phyloP scores from a whole-genome alignment of 2,888 invertebrate genomes.

The Dynastes tityus region DNA sequence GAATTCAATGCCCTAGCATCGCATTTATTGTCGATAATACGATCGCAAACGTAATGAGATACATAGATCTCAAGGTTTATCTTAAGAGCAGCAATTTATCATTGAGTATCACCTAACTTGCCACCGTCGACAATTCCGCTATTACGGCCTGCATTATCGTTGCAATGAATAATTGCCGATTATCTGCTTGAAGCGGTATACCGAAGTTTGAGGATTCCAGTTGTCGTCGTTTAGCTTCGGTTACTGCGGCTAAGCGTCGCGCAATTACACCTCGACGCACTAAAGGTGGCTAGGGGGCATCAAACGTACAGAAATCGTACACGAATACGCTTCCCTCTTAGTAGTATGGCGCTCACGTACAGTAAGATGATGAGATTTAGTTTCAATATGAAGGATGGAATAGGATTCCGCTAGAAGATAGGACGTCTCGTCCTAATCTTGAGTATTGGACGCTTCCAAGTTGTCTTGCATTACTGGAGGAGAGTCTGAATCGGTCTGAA shows the following conservation, averaged over 20 bases:
- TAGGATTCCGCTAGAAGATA: too few species aligned
- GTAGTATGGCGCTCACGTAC: conserved; percentile 5
- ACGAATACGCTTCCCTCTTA: too few species aligned
- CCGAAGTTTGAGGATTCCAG: conserved; percentile 2
- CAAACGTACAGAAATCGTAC: conserved; percentile 3
- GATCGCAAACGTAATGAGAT: background rate
- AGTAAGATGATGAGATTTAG: conserved; percentile 11
- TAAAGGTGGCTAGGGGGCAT: conserved; percentile 1
- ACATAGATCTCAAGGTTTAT: conserved; percentile 2
- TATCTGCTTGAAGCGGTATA: background rate
- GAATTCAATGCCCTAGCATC: background rate
- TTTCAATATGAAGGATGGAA: conserved; percentile 15
- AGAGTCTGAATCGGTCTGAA: too few species aligned
- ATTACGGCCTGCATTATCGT: conserved; percentile 3
- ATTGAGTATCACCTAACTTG: background rate
- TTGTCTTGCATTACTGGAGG: too few species aligned
- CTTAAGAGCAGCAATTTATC: conserved; percentile 3
- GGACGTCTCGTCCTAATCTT: too few species aligned
- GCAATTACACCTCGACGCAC: conserved; percentile 3
- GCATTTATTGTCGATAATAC: background rate
- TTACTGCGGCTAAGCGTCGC: background rate
- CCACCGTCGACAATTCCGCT: background rate
- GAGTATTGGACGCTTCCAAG: too few species aligned
- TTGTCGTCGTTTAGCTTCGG: background rate
- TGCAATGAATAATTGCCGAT: conserved; percentile 1